Evolutionary conservation across 2,888 invertebrate species (phyloP), one percentile per base, ranked within the genome.

Genomic region (Melikaiella ostensackeni): DNA sequence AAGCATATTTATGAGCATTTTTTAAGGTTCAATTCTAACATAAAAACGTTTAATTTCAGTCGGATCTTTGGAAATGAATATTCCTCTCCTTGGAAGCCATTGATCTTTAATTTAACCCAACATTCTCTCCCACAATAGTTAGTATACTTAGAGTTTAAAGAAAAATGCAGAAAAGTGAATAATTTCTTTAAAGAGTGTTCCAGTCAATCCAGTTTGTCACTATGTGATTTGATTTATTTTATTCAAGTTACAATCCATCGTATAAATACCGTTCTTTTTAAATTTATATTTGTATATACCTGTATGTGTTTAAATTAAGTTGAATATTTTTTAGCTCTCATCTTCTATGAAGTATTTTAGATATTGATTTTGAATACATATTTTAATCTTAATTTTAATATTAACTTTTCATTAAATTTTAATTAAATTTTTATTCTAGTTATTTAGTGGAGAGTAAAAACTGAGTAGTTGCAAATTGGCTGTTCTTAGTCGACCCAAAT

Each of bases 21-120:
- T n/a, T n/a, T n/a, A n/a, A n/a, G n/a, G n/a, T n/a, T n/a, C n/a
- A n/a, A n/a, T n/a, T n/a, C n/a, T n/a, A n/a, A n/a, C n/a, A n/a
- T n/a, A n/a, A n/a, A 70, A 50, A 50, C 70, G 30, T 50, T 70
- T 30, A 50, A 50, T 70, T 70, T 70, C 42, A 42, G 38, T 64
- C 16, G 42, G 24, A 64, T 42, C 27, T 70, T 70, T 70, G 30
- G 70, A 70, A 70, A 70, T 50, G 24, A 50, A 70, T 50, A 46
- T 30, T 46, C n/a, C n/a, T n/a, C 30, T 11, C 46, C n/a, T n/a
- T 70, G 70, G 30, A 70, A 70, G 50, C 70, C 70, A 50, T 55
- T 70, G 70, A 66, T 66, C 66, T 42, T 66, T 27, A 30, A 66
- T 70, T 70, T 50, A n/a, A 70, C 19, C 46, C 21, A 13, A 70